Base-by-base conservation (phyloP, 2,888 invertebrate species). In the Ophonus ardosiacus region DNA sequence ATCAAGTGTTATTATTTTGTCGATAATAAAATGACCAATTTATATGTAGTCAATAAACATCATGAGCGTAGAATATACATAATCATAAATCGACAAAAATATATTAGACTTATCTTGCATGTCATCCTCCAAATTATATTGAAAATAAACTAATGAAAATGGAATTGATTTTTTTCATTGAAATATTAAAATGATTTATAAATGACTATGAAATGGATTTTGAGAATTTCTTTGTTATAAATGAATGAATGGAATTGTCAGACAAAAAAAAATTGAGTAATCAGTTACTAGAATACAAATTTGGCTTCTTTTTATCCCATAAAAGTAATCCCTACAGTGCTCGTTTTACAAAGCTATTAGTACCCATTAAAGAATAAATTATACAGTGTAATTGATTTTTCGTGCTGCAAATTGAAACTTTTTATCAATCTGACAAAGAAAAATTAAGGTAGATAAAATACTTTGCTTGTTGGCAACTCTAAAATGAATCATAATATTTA, bases 41-140 rank as follows among this genome's bases (percentile, higher is more conserved):
- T 71, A 43, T 71, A n/a, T 17, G 17, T 71, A 17, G 43, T 43
- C 71, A 74, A 74, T 74, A 74, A 74, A 40, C 18, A 43, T 43
- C 43, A 43, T 74, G 43, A 8, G 43, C 71, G 24, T 63, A 63
- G 63, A 24, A 63, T 63, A 21, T 3, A 2, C 3, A 31, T 5
- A n/a, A n/a, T n/a, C n/a, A 31, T 63, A 24, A 24, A 21, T 13
- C 63, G 21, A 21, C 63, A 21, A 63, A 63, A 63, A 63, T 21
- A 18, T 61, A 18, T 63, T 10, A 15, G 4, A 31, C 68, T 38
- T 68, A 68, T 68, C 68, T 31, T 31, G 31, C 15, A 38, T 68
- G 38, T 68, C 38, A 68, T 68, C 68, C 38, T 0, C 15, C 38
- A 38, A 68, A 68, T 68, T 68, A 68, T 68, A 38, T 38, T 38